Percentiles rank a stretch among this genome's conserved stretches.
These are phyloP conservation scores for Crocidura indochinensis DNA, from an alignment of 2,797 vertebrate species.

Conservation along the genomic window DNA sequence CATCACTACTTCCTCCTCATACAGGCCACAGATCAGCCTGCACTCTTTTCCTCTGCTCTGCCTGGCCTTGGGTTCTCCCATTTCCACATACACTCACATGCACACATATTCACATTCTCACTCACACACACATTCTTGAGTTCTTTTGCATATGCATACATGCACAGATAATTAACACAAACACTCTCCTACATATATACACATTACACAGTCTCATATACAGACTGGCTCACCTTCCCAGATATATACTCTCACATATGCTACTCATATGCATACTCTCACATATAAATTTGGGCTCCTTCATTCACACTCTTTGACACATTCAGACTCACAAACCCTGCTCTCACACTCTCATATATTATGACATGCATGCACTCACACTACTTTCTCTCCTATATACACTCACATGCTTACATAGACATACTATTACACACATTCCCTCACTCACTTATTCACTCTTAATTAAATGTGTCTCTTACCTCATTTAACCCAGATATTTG, in stretches of 20 bases:
- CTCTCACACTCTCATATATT: too few species aligned
- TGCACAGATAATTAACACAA: background rate
- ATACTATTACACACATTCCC: background rate
- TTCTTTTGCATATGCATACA: background rate
- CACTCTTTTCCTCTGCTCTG: background rate
- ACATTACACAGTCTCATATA: too few species aligned
- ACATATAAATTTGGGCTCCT: too few species aligned
- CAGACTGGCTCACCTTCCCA: too few species aligned
- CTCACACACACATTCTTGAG: background rate
- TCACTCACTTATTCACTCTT: background rate
- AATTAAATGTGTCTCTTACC: background rate
- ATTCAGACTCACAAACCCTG: too few species aligned
- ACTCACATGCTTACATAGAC: background rate
- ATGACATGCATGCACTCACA: too few species aligned
- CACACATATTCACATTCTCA: background rate
- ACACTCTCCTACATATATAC: background rate
- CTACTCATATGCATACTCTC: too few species aligned
- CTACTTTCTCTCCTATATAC: too few species aligned
- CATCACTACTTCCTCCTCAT: background rate
- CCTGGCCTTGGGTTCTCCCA: background rate
- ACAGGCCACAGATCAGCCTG: constrained; percentile 9
- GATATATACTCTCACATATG: too few species aligned
- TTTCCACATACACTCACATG: background rate
- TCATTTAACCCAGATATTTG: background rate
- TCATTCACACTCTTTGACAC: too few species aligned